Evolutionary conservation across 2,888 invertebrate species (phyloP).

Genomic region (Cryptocephalus primarius): DNA sequence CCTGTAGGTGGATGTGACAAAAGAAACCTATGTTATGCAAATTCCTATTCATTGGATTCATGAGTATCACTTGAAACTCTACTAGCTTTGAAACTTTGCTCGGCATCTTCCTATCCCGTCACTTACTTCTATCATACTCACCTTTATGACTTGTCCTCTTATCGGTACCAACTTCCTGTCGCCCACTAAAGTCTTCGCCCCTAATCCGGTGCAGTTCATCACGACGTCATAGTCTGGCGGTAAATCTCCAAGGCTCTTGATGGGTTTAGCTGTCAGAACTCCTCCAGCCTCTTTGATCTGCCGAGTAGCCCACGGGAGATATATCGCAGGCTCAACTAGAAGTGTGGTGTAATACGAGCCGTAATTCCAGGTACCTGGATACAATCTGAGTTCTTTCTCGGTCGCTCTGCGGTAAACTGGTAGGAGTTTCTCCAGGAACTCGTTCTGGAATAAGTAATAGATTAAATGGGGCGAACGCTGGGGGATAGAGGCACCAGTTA

Average conservation of each 20-base stretch:
- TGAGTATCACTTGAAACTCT: too few relatives aligned
- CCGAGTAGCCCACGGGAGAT: slow-evolving; percentile 67
- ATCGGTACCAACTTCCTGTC: slow-evolving; percentile 69
- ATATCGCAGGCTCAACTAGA: slow-evolving; percentile 60
- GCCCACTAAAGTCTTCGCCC: slow-evolving; percentile 64
- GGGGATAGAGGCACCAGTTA: too few relatives aligned
- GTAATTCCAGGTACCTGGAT: slow-evolving; percentile 67
- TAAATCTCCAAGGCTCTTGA: slow-evolving; percentile 52
- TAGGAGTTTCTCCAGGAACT: slow-evolving; percentile 63
- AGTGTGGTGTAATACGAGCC: slow-evolving; percentile 75
- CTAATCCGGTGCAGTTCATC: slow-evolving; percentile 79
- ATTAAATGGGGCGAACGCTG: too few relatives aligned
- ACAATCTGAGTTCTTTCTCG: slow-evolving; percentile 61
- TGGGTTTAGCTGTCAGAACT: slow-evolving; percentile 42
- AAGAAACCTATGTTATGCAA: too few relatives aligned
- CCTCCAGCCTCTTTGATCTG: slow-evolving; percentile 55
- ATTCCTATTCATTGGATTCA: too few relatives aligned
- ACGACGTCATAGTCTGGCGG: slow-evolving; percentile 52
- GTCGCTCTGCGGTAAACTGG: slow-evolving; percentile 64
- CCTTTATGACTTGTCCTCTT: slow-evolving; percentile 74
- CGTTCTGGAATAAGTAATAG: slow-evolving; percentile 46
- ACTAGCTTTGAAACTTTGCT: too few relatives aligned
- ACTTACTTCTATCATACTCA: too few relatives aligned
- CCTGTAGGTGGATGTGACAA: too few relatives aligned
- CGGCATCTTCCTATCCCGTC: too few relatives aligned